These are phyloP conservation scores for Dasysyrphus tricinctus DNA, from an alignment of 2,888 invertebrate species.

Conservation along the genomic window DNA sequence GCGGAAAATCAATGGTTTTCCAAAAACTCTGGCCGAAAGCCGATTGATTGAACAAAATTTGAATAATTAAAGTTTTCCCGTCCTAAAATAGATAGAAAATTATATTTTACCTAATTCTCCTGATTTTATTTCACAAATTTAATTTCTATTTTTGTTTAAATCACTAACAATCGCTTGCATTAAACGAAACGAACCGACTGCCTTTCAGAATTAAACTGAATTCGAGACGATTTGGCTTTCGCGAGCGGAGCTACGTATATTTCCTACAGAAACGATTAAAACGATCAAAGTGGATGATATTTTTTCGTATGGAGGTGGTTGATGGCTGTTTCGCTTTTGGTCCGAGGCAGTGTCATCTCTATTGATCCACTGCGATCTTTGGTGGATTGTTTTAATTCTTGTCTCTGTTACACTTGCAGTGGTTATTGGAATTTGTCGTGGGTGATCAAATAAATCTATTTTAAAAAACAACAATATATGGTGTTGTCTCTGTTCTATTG, in stretches of 20 bases:
- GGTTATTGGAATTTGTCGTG: constrained; percentile 47
- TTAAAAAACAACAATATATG: background rate
- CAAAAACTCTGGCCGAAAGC: constrained; percentile 36
- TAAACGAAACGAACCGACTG: constrained; percentile 68
- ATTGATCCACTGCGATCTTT: background rate
- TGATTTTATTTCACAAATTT: constrained; percentile 14
- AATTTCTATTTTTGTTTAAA: constrained; percentile 54
- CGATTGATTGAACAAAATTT: constrained; percentile 19
- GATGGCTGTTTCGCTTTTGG: constrained; percentile 48
- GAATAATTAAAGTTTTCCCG: constrained; percentile 33
- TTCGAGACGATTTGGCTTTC: constrained; percentile 28
- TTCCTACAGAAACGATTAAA: constrained; percentile 10
- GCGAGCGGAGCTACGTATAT: constrained; percentile 30
- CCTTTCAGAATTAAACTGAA: constrained; percentile 70
- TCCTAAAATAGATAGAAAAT: constrained; percentile 23
- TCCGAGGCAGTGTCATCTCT: background rate
- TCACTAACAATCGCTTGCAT: constrained; percentile 64
- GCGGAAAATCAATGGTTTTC: background rate
- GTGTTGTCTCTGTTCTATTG: constrained; percentile 30
- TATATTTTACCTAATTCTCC: constrained; percentile 14
- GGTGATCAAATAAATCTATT: constrained; percentile 56
- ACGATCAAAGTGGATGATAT: constrained; percentile 25
- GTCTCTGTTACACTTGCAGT: constrained; percentile 42
- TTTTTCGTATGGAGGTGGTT: constrained; percentile 29
- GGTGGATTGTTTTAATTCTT: background rate